phyloP scores from a whole-genome alignment of 2,888 invertebrate genomes.

The Trichacis sp. region DNA sequence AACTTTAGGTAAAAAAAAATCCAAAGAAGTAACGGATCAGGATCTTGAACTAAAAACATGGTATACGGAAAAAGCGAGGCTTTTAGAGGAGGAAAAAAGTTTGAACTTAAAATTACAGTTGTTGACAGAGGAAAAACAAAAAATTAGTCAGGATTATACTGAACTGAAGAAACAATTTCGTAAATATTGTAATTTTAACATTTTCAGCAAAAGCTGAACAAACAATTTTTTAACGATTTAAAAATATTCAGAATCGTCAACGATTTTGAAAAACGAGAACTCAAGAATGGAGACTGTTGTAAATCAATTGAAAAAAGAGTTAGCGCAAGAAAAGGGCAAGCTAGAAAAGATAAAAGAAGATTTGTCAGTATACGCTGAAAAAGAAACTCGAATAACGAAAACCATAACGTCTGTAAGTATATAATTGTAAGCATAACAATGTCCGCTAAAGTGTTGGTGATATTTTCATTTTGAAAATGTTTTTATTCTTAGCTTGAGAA shows the following conservation, averaged over 20 bases:
- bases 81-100: slow-evolving; percentile 71
- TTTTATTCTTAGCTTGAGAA: slow-evolving; percentile 75
- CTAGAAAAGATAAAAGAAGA: slow-evolving; percentile 75
- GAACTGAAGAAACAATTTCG: slow-evolving; percentile 75
- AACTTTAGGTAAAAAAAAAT: slow-evolving; percentile 71
- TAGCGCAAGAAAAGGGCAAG: slow-evolving; percentile 74
- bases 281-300: slow-evolving; percentile 76
- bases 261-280: slow-evolving; percentile 68
- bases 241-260: slow-evolving; percentile 74
- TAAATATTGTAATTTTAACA: too few species aligned
- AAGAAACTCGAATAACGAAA: slow-evolving; percentile 60
- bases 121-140: slow-evolving; percentile 70
- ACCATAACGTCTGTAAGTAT: slow-evolving; percentile 58
- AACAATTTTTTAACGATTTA: too few species aligned
- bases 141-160: slow-evolving; percentile 73
- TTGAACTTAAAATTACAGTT: slow-evolving; percentile 70
- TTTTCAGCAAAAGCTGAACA: too few species aligned
- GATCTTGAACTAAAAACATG: slow-evolving; percentile 61
- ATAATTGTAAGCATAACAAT: too few species aligned
- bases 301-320: slow-evolving; percentile 73
- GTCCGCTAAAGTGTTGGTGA: too few species aligned
- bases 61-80: slow-evolving; percentile 71
- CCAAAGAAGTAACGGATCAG: slow-evolving; percentile 70
- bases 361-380: slow-evolving; percentile 54
- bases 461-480: too few species aligned